phyloP scores from a whole-genome alignment of 2,797 vertebrate species.

The Prionace glauca region DNA sequence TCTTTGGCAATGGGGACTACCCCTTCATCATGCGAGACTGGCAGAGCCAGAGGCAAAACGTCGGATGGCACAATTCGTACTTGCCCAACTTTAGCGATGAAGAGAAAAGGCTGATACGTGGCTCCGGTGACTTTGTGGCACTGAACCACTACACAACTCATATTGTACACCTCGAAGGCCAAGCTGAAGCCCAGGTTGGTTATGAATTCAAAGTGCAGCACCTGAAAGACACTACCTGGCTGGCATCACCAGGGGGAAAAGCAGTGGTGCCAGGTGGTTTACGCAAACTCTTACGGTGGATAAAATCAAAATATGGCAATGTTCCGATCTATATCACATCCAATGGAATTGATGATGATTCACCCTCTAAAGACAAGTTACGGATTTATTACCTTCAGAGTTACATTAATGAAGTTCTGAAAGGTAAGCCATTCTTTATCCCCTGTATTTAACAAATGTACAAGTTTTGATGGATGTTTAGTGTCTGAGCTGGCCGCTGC shows the following conservation, averaged over 20 bases:
- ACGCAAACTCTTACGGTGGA: conserved; percentile 83
- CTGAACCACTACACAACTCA: conserved; percentile 86
- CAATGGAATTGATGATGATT: conserved; percentile 80
- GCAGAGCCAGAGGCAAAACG: conserved; percentile 68
- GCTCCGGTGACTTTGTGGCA: conserved; percentile 88
- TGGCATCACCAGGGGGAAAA: conserved; percentile 69
- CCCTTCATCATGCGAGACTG: conserved; percentile 79
- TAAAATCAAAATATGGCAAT: conserved; percentile 68
- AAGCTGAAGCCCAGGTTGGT: conserved; percentile 74
- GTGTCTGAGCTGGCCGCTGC: background rate
- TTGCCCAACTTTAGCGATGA: conserved; percentile 82
- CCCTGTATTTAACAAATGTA: background rate
- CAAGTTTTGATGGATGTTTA: background rate
- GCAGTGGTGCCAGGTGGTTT: conserved; percentile 91
- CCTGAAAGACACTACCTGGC: conserved; percentile 87
- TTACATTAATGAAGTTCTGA: conserved; percentile 91
- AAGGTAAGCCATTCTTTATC: conserved; percentile 66
- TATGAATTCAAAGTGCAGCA: conserved; percentile 75
- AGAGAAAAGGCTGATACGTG: conserved; percentile 67
- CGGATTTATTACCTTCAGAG: conserved; percentile 82
- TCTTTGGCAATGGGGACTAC: conserved; percentile 87
- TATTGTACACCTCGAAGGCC: conserved; percentile 78
- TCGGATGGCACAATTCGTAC: conserved; percentile 64
- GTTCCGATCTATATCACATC: conserved; percentile 79
- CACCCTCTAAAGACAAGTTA: conserved; percentile 70